Percentiles rank a stretch among this genome's conserved stretches.
Conservation (phyloP, 2,797 vertebrate genomes). For the Gymnodraco acuticeps region DNA sequence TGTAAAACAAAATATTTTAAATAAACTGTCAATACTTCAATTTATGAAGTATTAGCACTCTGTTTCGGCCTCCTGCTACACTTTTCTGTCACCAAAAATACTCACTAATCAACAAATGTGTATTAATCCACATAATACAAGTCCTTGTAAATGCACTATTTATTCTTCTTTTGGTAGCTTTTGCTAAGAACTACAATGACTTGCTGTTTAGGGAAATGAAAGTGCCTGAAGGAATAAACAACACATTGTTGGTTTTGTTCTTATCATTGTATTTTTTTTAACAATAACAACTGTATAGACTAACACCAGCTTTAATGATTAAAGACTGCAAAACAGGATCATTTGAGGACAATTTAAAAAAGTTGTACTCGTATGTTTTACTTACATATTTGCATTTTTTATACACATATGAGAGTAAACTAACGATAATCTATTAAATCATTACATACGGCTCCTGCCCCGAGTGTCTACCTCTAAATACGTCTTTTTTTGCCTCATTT, state of each 20-base stretch:
- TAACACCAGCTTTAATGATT: background rate
- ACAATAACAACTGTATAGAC: background rate
- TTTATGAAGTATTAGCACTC: background rate
- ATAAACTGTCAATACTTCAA: background rate
- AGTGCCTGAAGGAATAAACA: background rate
- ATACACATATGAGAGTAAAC: constrained; percentile 2
- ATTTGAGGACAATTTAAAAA: background rate
- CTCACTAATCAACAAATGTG: background rate
- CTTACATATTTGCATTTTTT: background rate
- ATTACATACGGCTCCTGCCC: background rate
- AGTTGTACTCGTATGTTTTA: background rate
- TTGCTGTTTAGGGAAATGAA: background rate
- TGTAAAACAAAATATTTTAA: background rate
- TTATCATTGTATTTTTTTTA: constrained; percentile 4
- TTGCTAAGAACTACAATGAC: background rate
- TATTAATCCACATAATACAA: background rate
- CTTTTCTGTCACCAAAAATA: background rate
- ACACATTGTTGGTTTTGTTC: background rate
- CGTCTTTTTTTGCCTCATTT: constrained; percentile 1
- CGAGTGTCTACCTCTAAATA: background rate
- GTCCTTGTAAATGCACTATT: background rate
- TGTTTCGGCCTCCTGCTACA: background rate
- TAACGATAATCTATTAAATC: too few species aligned
- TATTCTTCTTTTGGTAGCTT: background rate
- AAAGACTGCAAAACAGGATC: background rate